phyloP scores from a whole-genome alignment of 2,797 vertebrate genomes.

The Alectoris magna region DNA sequence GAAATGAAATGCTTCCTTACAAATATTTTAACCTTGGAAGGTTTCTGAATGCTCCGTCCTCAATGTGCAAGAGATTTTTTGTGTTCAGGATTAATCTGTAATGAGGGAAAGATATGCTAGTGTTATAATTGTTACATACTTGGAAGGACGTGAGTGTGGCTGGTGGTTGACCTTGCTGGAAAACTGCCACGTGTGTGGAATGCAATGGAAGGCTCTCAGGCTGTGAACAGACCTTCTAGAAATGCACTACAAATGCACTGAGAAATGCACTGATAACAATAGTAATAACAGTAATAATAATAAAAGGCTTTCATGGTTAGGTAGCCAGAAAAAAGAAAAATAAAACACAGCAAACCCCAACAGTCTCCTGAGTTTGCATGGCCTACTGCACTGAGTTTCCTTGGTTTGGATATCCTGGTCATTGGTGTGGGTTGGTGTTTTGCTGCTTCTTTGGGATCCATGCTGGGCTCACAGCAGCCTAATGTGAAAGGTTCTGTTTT shows the following conservation, averaged over 20 bases:
- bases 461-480: rapidly evolving
- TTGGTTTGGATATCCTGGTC: not conserved
- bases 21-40: constrained; percentile 90
- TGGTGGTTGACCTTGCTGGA: not conserved
- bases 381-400: not conserved
- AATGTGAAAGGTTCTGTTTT: not conserved
- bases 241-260: not conserved
- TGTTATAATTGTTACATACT: not conserved
- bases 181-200: not conserved
- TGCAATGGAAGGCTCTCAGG: not conserved
- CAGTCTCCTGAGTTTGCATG: not conserved
- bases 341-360: too few relatives aligned
- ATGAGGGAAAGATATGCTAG: constrained; percentile 32
- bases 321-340: not conserved
- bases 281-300: not conserved
- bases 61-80: constrained; percentile 86
- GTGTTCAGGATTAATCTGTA: constrained; percentile 88
- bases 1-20: constrained; percentile 80
- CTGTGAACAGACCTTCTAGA: not conserved
- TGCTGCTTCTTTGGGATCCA: not conserved
- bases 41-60: constrained; percentile 88
- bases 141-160: not conserved
- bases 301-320: not conserved
- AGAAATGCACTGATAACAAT: not conserved
- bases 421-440: not conserved